Evolutionary conservation across 2,113 vertebrate genomes (phyloP).

Genomic region (Neodontobutis hainanensis): DNA sequence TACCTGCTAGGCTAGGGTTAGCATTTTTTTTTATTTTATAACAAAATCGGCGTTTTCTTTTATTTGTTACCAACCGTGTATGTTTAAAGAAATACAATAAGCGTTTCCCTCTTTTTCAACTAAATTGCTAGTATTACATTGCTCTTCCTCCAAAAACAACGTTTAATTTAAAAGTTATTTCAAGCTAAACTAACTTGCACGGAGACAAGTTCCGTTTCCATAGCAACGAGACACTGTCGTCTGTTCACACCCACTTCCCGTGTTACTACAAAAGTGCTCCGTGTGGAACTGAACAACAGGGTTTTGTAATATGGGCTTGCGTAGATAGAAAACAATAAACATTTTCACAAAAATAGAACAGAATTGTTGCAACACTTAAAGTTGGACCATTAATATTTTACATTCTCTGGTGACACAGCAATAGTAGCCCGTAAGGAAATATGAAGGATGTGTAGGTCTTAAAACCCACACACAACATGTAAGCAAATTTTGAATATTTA

Average conservation of each 20-base stretch:
- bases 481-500: too few species aligned
- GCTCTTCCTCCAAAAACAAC: neutral
- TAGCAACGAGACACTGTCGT: slow-evolving; percentile 40
- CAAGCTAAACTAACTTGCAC: slow-evolving; percentile 18
- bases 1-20: neutral
- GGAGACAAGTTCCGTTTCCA: slow-evolving; percentile 39
- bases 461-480: too few species aligned
- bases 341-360: too few species aligned
- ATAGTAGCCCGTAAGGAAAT: too few species aligned
- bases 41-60: neutral
- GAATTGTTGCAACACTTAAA: too few species aligned
- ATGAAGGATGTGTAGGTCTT: too few species aligned
- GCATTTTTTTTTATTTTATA: neutral
- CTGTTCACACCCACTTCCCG: slow-evolving; percentile 53
- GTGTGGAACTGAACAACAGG: slow-evolving; percentile 7
- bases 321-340: too few species aligned
- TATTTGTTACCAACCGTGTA: neutral
- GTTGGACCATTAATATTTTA: too few species aligned
- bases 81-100: neutral
- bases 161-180: neutral
- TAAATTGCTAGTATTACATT: neutral
- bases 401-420: too few species aligned
- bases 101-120: neutral
- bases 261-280: slow-evolving; percentile 30
- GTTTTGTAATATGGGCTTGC: too few species aligned